Evolutionary conservation across 2,797 vertebrate species (phyloP).

Genomic region (Otus scops): DNA sequence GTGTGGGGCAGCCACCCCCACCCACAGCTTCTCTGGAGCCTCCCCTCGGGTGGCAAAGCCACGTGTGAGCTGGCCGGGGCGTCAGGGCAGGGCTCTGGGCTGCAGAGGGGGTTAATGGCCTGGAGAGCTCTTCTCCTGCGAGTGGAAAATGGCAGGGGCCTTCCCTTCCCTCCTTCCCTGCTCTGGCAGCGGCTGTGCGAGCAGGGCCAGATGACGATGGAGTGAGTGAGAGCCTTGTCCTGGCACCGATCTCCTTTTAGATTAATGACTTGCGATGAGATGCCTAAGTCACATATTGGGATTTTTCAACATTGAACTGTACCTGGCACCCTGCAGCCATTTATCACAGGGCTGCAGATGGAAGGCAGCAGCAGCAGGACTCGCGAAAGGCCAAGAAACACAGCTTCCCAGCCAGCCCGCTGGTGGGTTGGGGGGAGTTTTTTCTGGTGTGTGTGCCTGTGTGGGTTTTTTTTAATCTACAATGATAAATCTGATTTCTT

Average conservation of each 20-base stretch:
- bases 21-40: not conserved
- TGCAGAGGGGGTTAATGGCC: slow-evolving; percentile 9
- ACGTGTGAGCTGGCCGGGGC: accelerated
- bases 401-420: slow-evolving; percentile 34
- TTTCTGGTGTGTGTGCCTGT: not conserved
- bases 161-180: not conserved
- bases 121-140: accelerated
- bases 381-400: slow-evolving; percentile 48
- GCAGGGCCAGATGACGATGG: not conserved
- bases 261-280: slow-evolving; percentile 60
- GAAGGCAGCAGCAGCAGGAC: slow-evolving; percentile 45
- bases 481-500: slow-evolving; percentile 62
- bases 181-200: not conserved
- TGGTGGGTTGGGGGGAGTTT: not conserved
- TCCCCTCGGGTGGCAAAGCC: not conserved
- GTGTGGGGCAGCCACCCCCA: accelerated
- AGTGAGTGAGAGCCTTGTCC: slow-evolving; percentile 44
- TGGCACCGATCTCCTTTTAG: slow-evolving; percentile 31
- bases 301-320: slow-evolving; percentile 51
- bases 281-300: slow-evolving; percentile 53
- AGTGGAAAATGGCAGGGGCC: slow-evolving; percentile 50
- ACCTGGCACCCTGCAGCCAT: slow-evolving; percentile 62
- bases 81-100: not conserved
- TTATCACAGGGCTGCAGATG: slow-evolving; percentile 60
- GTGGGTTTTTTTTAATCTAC: not conserved